Conservation (phyloP, 2,888 invertebrate genomes). For the Cenopis cana region DNA sequence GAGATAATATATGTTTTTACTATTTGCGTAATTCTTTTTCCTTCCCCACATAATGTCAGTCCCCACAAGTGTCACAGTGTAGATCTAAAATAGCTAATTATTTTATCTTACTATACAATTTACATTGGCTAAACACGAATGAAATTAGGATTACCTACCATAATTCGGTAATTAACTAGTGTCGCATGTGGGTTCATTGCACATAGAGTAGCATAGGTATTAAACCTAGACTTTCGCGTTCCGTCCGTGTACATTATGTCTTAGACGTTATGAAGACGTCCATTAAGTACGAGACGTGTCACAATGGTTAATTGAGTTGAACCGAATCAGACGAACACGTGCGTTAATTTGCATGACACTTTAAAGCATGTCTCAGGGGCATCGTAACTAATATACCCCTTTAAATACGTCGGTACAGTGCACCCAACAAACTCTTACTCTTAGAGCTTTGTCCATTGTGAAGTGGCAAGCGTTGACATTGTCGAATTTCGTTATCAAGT, state of each 20-base stretch:
- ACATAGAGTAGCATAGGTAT: no score
- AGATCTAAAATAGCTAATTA: no score
- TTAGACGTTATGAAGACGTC: conserved; percentile 50
- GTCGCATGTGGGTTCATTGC: not conserved
- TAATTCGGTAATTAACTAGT: not conserved
- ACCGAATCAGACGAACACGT: conserved; percentile 50
- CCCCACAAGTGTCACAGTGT: no score
- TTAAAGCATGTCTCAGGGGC: conserved; percentile 27
- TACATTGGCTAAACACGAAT: no score
- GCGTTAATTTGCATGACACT: conserved; percentile 49
- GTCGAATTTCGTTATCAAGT: not conserved
- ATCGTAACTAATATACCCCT: conserved; percentile 15
- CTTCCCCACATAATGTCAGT: no score
- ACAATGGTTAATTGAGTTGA: conserved; percentile 55
- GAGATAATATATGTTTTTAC: no score
- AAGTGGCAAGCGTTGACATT: not conserved
- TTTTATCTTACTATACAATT: no score
- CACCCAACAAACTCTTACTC: not conserved
- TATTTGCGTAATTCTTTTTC: no score
- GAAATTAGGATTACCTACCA: not conserved
- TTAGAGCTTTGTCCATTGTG: not conserved
- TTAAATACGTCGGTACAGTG: no score
- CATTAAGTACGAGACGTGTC: conserved; percentile 45
- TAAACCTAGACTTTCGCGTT: conserved; percentile 35
- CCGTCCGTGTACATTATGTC: conserved; percentile 43